Percentiles rank a stretch among this genome's conserved stretches.
These are phyloP conservation scores for Murina feae DNA, from an alignment of 2,113 vertebrate species.

Conservation along the genomic window DNA sequence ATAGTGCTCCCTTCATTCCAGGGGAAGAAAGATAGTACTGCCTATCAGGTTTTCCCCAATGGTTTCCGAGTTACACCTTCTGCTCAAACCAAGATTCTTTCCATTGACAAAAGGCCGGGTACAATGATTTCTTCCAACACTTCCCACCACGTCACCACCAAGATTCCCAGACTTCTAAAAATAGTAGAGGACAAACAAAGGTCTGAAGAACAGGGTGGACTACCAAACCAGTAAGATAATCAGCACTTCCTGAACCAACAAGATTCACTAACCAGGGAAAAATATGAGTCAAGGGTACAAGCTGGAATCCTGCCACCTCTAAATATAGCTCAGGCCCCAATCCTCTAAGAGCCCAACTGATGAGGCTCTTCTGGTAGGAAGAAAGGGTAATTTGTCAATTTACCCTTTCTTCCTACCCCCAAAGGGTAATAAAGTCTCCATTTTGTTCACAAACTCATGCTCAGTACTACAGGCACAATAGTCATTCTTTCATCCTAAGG, in stretches of 20 bases:
- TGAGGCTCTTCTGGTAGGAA: background rate
- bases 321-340: background rate
- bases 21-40: background rate
- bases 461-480: conserved; percentile 17
- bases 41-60: background rate
- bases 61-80: background rate
- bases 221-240: conserved; percentile 11
- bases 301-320: background rate
- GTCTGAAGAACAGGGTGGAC: background rate
- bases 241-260: background rate
- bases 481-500: conserved; percentile 28
- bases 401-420: background rate
- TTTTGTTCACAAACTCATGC: conserved; percentile 34
- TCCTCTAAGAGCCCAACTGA: background rate
- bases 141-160: background rate
- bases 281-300: background rate
- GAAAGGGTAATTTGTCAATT: too few relatives aligned
- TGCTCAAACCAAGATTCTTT: background rate
- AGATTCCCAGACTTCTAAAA: conserved; percentile 1
- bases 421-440: background rate
- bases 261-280: conserved; percentile 18
- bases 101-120: background rate
- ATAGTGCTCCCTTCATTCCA: background rate
- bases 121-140: conserved; percentile 34
- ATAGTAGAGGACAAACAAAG: conserved; percentile 35